Evolutionary conservation across 2,113 vertebrate species (phyloP).

Genomic region (Muscicapa adusta): DNA sequence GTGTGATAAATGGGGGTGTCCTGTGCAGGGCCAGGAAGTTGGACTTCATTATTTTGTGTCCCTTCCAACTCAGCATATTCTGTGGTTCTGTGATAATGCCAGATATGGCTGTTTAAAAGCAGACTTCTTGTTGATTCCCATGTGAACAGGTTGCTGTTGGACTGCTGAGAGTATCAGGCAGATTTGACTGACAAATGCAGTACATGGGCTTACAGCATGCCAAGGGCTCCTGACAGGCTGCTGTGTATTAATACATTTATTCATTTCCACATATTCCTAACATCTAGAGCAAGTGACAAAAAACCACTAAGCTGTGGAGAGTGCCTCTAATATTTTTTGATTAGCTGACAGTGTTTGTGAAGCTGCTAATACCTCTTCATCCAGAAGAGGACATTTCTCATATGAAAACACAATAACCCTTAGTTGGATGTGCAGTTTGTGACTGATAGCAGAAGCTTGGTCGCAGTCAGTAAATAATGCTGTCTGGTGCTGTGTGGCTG

Average conservation of each 20-base stretch:
- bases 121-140: neutral
- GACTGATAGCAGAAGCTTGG: neutral
- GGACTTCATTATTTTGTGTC: neutral
- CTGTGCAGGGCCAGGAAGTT: neutral
- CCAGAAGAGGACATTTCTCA: neutral
- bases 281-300: neutral
- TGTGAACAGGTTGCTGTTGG: no score
- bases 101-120: neutral
- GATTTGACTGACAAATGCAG: neutral
- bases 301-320: neutral
- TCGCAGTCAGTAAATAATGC: neutral
- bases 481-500: neutral
- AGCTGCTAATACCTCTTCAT: slow-evolving; percentile 26
- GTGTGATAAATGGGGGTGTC: no score
- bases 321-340: neutral
- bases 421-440: neutral
- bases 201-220: fast-evolving
- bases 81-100: neutral
- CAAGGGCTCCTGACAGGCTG: neutral
- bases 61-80: neutral
- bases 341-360: slow-evolving; percentile 45
- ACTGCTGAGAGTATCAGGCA: neutral
- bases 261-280: neutral
- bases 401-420: neutral
- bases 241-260: slow-evolving; percentile 1